A percentile compares a stretch with the other conserved stretches of the same genome.
phyloP scores from a whole-genome alignment of 2,888 invertebrate species.

The Spodoptera picta region DNA sequence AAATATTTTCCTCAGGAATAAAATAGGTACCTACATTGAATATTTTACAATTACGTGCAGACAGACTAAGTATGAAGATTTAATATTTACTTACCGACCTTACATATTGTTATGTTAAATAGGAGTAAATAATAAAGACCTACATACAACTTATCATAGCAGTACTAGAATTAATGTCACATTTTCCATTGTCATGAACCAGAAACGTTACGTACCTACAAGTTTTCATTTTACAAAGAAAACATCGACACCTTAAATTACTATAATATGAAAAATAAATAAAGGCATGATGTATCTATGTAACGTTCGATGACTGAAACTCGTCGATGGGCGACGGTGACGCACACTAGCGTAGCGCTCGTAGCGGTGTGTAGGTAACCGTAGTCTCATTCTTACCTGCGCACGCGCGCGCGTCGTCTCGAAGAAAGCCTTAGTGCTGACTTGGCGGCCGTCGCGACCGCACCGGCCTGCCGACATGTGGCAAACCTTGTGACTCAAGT shows the following conservation, averaged over 20 bases:
- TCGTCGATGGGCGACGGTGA: constrained; percentile 52
- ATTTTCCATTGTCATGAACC: neutral
- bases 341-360: constrained; percentile 59
- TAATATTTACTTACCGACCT: no score
- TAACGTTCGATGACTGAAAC: constrained; percentile 45
- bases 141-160: neutral
- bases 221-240: constrained; percentile 7
- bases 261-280: constrained; percentile 40
- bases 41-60: no score
- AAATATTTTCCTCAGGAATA: no score
- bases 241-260: constrained; percentile 22
- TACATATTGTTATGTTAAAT: neutral
- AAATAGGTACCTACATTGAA: no score
- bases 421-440: constrained; percentile 87
- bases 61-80: no score
- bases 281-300: constrained; percentile 16
- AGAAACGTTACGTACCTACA: neutral
- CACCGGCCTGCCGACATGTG: constrained; percentile 84
- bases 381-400: constrained; percentile 80
- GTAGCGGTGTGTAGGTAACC: constrained; percentile 68
- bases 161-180: neutral
- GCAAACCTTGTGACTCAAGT: constrained; percentile 82
- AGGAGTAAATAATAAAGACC: neutral
- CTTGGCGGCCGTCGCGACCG: constrained; percentile 85
- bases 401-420: constrained; percentile 79